These are phyloP conservation scores for Palythoa caribaeorum DNA, from an alignment of 92 coral and sea anemone species.

Conservation along the genomic window DNA sequence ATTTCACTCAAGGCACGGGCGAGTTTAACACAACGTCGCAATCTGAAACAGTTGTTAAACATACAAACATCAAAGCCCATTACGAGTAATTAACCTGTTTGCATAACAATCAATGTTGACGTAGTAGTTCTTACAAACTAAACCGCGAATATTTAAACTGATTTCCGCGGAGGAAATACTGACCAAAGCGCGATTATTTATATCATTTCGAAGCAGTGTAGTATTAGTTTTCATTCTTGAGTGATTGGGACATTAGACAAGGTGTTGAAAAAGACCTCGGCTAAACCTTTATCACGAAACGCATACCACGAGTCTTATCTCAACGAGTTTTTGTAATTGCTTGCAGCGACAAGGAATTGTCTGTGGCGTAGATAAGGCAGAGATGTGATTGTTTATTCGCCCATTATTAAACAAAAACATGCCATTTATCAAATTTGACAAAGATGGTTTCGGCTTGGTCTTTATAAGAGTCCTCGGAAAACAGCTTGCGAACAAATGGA, in stretches of 20 bases:
- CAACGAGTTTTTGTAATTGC: constrained; percentile 70
- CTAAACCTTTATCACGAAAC: constrained; percentile 62
- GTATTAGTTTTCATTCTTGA: constrained; percentile 26
- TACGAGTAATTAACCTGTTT: constrained; percentile 80
- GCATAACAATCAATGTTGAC: constrained; percentile 70
- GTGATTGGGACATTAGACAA: constrained; percentile 19
- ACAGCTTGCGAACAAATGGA: constrained; percentile 33
- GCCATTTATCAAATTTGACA: constrained; percentile 39
- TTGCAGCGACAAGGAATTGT: constrained; percentile 62
- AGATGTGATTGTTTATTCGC: neutral
- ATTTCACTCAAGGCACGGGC: constrained; percentile 37
- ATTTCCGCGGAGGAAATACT: neutral
- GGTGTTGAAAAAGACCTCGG: constrained; percentile 25
- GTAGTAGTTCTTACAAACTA: constrained; percentile 26
- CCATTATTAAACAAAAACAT: constrained; percentile 33
- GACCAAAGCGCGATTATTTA: neutral
- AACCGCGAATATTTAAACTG: constrained; percentile 43
- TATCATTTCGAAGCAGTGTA: neutral
- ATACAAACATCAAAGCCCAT: constrained; percentile 71
- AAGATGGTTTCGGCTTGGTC: constrained; percentile 5
- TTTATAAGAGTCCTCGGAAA: constrained; percentile 12
- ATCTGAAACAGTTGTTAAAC: constrained; percentile 66
- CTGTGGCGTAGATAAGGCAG: constrained; percentile 63
- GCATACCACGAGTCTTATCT: constrained; percentile 73
- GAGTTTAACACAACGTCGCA: neutral